phyloP scores from a whole-genome alignment of 1,140 invertebrate species.

The Antheraea pernyi region DNA sequence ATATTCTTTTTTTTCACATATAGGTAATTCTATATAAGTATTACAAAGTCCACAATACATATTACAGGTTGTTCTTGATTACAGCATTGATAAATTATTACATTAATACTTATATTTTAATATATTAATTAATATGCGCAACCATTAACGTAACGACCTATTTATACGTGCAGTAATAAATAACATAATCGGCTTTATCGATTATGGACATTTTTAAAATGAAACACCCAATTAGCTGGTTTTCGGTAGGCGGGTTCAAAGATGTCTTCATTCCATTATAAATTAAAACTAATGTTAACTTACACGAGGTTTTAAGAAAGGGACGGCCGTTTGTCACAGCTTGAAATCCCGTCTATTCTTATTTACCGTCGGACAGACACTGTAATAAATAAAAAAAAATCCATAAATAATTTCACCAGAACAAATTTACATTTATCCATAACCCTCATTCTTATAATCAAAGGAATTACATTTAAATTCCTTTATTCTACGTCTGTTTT shows the following conservation, averaged over 20 bases:
- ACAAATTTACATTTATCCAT: constrained; percentile 21
- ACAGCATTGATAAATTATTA: too few species aligned
- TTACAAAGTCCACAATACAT: background rate
- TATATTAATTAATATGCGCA: constrained; percentile 26
- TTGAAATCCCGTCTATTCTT: constrained; percentile 49
- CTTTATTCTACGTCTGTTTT: background rate
- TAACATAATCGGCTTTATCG: constrained; percentile 47
- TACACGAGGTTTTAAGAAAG: constrained; percentile 44
- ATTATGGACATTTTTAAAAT: constrained; percentile 36
- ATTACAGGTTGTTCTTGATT: background rate
- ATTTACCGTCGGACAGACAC: constrained; percentile 34
- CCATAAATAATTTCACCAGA: constrained; percentile 42
- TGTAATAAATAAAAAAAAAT: constrained; percentile 52
- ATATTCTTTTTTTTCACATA: too few species aligned
- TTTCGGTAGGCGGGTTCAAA: constrained; percentile 44
- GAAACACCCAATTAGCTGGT: constrained; percentile 45
- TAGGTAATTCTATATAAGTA: too few species aligned
- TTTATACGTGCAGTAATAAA: constrained; percentile 42
- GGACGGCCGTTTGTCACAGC: constrained; percentile 60
- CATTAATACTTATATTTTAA: too few species aligned
- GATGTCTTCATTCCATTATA: constrained; percentile 64
- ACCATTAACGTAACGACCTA: constrained; percentile 22
- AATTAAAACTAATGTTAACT: constrained; percentile 61
- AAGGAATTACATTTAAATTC: constrained; percentile 9
- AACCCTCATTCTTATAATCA: background rate